Conservation (phyloP, 2,888 invertebrate species). For the Serripes groenlandicus region DNA sequence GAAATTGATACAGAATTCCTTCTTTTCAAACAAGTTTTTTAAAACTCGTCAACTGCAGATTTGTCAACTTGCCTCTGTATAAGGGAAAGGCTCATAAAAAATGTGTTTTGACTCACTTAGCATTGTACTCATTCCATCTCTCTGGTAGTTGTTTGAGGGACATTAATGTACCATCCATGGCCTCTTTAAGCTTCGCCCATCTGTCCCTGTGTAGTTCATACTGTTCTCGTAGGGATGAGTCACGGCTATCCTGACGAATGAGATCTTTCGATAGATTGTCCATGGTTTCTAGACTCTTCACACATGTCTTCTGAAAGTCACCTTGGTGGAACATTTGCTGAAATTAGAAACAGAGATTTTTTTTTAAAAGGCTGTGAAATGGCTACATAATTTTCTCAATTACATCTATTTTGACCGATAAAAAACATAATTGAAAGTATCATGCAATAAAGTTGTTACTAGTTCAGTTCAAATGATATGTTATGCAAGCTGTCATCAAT, state of each 20-base stretch:
- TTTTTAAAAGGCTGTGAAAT: too few species aligned
- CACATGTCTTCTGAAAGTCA: slow-evolving; percentile 78
- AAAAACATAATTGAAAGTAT: too few species aligned
- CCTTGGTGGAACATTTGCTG: slow-evolving; percentile 84
- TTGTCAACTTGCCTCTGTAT: too few species aligned
- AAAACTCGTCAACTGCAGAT: too few species aligned
- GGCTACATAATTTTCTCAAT: too few species aligned
- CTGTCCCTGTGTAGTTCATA: slow-evolving; percentile 91
- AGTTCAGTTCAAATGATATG: too few species aligned
- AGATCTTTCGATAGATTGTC: slow-evolving; percentile 91
- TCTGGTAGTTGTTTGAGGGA: slow-evolving; percentile 95
- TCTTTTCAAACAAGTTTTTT: too few species aligned
- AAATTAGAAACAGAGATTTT: slow-evolving; percentile 6
- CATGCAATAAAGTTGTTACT: too few species aligned
- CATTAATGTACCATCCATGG: slow-evolving; percentile 91
- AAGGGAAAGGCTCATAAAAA: too few species aligned
- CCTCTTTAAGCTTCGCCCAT: slow-evolving; percentile 91
- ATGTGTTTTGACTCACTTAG: slow-evolving; percentile 88
- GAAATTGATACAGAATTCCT: too few species aligned
- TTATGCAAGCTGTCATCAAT: too few species aligned
- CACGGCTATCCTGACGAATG: slow-evolving; percentile 90
- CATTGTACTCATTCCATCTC: slow-evolving; percentile 95
- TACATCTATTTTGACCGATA: too few species aligned
- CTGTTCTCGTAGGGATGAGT: slow-evolving; percentile 89
- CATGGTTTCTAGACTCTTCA: slow-evolving; percentile 92